phyloP scores from a whole-genome alignment of 2,888 invertebrate genomes.

The Agrochola lota region DNA sequence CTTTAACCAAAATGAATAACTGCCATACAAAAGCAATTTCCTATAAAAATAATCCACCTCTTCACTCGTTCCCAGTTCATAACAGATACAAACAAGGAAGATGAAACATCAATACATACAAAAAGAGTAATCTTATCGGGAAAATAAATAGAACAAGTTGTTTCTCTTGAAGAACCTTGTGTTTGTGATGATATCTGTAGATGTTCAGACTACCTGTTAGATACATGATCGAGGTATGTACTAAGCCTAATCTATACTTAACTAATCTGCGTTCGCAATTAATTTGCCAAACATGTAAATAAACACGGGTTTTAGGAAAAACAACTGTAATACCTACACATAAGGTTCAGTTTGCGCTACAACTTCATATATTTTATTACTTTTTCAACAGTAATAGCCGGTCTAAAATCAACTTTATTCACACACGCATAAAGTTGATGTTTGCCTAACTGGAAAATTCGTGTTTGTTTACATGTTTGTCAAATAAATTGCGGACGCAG shows the following conservation, averaged over 20 bases:
- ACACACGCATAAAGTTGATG: too few species aligned
- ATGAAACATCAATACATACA: conserved; percentile 83
- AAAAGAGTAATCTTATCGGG: conserved; percentile 66
- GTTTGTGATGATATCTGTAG: neutral
- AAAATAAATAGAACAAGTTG: conserved; percentile 61
- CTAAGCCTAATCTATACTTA: neutral
- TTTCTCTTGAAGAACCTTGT: conserved; percentile 28
- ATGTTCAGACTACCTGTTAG: neutral
- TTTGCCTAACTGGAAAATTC: too few species aligned
- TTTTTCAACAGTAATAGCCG: too few species aligned
- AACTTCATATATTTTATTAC: too few species aligned
- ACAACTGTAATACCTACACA: too few species aligned
- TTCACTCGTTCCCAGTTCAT: conserved; percentile 53
- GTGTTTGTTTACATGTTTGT: too few species aligned
- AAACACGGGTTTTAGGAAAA: too few species aligned
- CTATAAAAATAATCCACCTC: conserved; percentile 79
- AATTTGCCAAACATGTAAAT: too few species aligned
- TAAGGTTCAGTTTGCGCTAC: too few species aligned
- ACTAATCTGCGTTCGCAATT: too few species aligned
- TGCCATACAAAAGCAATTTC: conserved; percentile 73
- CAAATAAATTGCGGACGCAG: too few species aligned
- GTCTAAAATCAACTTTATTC: too few species aligned
- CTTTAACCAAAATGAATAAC: conserved; percentile 10
- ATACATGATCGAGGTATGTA: neutral
- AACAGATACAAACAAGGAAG: conserved; percentile 81